Conservation (phyloP, 2,113 vertebrate species). For the Aramus guarauna region DNA sequence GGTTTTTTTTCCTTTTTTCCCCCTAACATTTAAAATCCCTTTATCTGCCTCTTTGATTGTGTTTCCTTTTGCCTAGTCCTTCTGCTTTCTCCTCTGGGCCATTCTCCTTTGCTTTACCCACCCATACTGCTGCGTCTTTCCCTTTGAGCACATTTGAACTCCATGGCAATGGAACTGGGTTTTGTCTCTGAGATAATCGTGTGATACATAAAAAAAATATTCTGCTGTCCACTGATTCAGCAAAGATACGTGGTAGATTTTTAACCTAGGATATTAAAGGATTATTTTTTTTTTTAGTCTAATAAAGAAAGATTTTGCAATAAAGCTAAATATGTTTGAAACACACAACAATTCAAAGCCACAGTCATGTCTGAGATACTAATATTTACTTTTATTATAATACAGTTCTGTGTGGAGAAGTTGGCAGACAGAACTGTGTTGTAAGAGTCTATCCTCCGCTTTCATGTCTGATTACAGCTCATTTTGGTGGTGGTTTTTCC, state of each 20-base stretch:
- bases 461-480: neutral
- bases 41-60: neutral
- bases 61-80: neutral
- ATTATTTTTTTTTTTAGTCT: neutral
- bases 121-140: neutral
- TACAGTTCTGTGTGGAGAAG: neutral
- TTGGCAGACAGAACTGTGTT: neutral
- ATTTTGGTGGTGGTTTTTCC: neutral
- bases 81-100: neutral
- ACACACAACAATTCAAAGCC: neutral
- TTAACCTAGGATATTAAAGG: neutral
- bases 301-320: neutral
- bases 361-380: neutral
- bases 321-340: neutral
- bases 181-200: neutral
- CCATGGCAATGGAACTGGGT: neutral
- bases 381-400: neutral
- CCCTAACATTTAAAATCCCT: neutral
- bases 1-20: neutral
- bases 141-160: neutral
- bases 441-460: neutral
- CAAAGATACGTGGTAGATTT: neutral
- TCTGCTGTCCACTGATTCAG: neutral
- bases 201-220: neutral
- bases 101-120: neutral